Evolutionary conservation across 2,797 vertebrate species (phyloP).

Genomic region (Orientallactaga sibirica): DNA sequence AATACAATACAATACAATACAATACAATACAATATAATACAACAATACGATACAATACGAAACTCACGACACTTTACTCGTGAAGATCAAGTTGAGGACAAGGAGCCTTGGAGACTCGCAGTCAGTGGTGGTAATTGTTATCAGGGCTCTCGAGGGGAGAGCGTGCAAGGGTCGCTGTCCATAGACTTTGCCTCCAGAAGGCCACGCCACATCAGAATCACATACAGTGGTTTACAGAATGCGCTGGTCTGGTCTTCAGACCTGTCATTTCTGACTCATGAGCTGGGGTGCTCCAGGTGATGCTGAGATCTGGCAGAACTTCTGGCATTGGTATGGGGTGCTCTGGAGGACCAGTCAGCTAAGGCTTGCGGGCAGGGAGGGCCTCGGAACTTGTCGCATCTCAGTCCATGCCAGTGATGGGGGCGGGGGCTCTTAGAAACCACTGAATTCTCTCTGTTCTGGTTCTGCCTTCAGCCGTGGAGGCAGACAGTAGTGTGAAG

Average conservation of each 20-base stretch:
- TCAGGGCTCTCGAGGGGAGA: neutral
- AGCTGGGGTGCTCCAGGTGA: neutral
- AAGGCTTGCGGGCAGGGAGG: neutral
- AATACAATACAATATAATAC: no score
- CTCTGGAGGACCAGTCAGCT: no score
- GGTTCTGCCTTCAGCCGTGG: neutral
- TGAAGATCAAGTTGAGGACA: neutral
- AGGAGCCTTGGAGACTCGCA: neutral
- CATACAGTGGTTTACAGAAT: neutral
- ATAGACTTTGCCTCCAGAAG: conserved; percentile 46
- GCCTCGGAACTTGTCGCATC: neutral
- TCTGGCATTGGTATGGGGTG: neutral
- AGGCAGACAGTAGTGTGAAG: neutral
- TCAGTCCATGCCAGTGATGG: neutral
- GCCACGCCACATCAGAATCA: neutral
- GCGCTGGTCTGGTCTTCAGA: conserved; percentile 7
- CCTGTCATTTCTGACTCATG: neutral
- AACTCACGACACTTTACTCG: neutral
- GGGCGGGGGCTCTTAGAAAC: neutral
- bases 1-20: no score
- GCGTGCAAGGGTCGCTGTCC: neutral
- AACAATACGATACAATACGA: no score
- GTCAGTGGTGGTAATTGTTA: neutral
- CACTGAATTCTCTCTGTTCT: fast-evolving
- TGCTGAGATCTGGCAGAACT: neutral